Evolutionary conservation across 2,797 vertebrate species (phyloP), one percentile per base, ranked within the genome.

Genomic region (Synaphobranchus kaupii): DNA sequence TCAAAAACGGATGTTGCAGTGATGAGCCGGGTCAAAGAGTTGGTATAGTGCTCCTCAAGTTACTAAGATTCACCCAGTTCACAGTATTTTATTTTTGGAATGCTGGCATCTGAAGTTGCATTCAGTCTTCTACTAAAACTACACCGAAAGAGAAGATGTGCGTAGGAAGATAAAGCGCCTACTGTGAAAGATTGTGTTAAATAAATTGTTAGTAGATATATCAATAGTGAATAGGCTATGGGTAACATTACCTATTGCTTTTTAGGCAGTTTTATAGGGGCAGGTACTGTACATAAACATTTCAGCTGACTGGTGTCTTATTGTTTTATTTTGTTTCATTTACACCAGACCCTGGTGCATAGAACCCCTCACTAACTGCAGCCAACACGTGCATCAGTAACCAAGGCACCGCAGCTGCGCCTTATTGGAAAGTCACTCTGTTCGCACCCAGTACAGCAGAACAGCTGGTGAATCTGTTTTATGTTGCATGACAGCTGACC

Each of bases 391-490:
- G 1, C 78, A n/a, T 17, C 9, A 34, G 78, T 81, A 81, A 50
- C 44, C 10, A 48, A 81, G 47, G 2, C 44, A 81, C 15, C 17
- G 17, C 78, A 81, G 78, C 78, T 81, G 78, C 78, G 50, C 47
- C 78, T n/a, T 20, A 50, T 25, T 81, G 78, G 78, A 81, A 81
- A 81, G 78, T 81, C 25, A 50, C 78, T 81, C 78, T 48, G 78
- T 81, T 81, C 78, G 10, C 78, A 81, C 78, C 78, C 78, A n/a
- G 78, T 81, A 81, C 78, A 22, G 25, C 47, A 8, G 89, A 93
- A 92, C 95, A 95, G 94, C 94, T 95, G 95, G 88, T 92, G 87
- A 87, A 88, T 90, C 89, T 85, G 82, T 93, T 89, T 90, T 90
- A 92, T 90, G 90, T 89, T 85, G 56, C 90, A 91, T 92, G 90